phyloP scores from a whole-genome alignment of 2,113 vertebrate genomes.

The Holacanthus passer region DNA sequence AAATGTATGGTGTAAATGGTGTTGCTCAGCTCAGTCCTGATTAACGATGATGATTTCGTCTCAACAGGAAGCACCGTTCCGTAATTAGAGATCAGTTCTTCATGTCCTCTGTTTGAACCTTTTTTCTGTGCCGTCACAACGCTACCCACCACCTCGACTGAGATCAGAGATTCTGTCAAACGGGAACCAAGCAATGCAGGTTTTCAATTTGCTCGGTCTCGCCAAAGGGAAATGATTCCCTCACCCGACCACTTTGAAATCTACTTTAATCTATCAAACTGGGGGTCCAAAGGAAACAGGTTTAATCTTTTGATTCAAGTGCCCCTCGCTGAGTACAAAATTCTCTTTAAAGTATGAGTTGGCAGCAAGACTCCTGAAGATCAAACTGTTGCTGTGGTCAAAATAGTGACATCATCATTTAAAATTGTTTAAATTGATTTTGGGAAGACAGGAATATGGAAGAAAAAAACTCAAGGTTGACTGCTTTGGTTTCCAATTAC shows the following conservation, averaged over 20 bases:
- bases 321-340: slow-evolving; percentile 43
- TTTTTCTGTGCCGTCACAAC: slow-evolving; percentile 34
- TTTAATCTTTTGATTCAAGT: slow-evolving; percentile 69
- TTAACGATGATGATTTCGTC: background rate
- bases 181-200: slow-evolving; percentile 44
- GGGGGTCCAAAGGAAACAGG: slow-evolving; percentile 45
- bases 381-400: slow-evolving; percentile 68
- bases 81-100: slow-evolving; percentile 4
- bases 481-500: slow-evolving; percentile 67
- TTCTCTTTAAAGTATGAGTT: slow-evolving; percentile 62
- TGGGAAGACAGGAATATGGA: slow-evolving; percentile 36
- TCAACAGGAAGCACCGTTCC: background rate
- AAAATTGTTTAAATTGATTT: slow-evolving; percentile 69
- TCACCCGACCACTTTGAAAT: slow-evolving; percentile 69
- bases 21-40: background rate
- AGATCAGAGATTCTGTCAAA: slow-evolving; percentile 63
- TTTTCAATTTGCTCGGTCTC: slow-evolving; percentile 51
- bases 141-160: slow-evolving; percentile 36
- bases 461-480: slow-evolving; percentile 60
- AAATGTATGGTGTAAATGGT: background rate
- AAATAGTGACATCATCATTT: slow-evolving; percentile 77
- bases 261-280: slow-evolving; percentile 63
- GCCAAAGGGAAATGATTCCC: slow-evolving; percentile 57
- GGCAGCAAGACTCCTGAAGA: slow-evolving; percentile 55
- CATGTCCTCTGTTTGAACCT: slow-evolving; percentile 39